Percentiles rank a stretch among this genome's conserved stretches.
These are phyloP conservation scores for Muscicapa striata DNA, from an alignment of 2,797 vertebrate genomes.

Conservation along the genomic window DNA sequence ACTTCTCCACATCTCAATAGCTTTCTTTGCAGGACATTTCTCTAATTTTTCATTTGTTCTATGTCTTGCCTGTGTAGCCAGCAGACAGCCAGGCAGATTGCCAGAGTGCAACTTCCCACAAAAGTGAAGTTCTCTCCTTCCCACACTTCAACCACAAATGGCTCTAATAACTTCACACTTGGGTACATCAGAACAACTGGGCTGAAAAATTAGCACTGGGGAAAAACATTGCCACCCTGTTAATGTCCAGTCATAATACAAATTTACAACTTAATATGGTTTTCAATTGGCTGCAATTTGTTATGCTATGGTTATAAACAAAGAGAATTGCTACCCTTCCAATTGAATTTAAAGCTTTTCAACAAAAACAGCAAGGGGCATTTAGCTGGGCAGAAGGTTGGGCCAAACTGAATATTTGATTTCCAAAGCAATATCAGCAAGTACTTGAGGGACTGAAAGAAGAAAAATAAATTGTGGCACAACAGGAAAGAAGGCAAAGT, in stretches of 20 bases:
- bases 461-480: slow-evolving; percentile 22
- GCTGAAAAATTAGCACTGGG: slow-evolving; percentile 19
- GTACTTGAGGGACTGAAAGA: slow-evolving; percentile 8
- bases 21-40: slow-evolving; percentile 49
- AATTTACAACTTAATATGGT: slow-evolving; percentile 47
- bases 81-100: slow-evolving; percentile 8
- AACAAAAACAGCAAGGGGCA: slow-evolving; percentile 43
- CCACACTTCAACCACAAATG: background rate
- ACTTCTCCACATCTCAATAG: slow-evolving; percentile 31
- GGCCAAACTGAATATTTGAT: slow-evolving; percentile 34
- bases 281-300: slow-evolving; percentile 56
- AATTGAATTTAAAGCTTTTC: slow-evolving; percentile 52
- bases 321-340: slow-evolving; percentile 33
- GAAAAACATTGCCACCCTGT: background rate
- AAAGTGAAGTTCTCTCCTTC: background rate
- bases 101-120: background rate
- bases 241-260: slow-evolving; percentile 44
- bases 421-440: slow-evolving; percentile 38
- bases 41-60: slow-evolving; percentile 41
- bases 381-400: slow-evolving; percentile 28
- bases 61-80: background rate
- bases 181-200: slow-evolving; percentile 30
- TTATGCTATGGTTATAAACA: slow-evolving; percentile 26
- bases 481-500: slow-evolving; percentile 15
- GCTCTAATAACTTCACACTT: slow-evolving; percentile 30